Conservation (phyloP, 2,113 vertebrate species). For the Odontophorus gujanensis region DNA sequence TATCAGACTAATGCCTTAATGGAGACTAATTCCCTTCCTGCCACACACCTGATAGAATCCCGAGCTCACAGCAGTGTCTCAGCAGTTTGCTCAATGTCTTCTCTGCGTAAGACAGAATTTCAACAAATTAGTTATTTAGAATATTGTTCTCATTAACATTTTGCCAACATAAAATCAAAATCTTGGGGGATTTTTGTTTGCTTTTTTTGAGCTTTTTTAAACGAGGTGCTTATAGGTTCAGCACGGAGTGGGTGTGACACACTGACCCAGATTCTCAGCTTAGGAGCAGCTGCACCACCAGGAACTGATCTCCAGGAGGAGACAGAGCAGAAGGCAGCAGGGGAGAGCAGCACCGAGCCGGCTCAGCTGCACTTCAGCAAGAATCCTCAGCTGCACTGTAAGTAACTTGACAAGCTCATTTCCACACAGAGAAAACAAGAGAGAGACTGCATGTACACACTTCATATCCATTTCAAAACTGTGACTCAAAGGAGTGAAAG, state of each 20-base stretch:
- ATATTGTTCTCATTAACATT: no score
- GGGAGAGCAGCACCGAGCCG: not conserved
- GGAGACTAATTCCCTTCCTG: not conserved
- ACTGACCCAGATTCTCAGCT: conserved; percentile 55
- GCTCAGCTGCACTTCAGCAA: accelerated
- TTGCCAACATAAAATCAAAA: not conserved
- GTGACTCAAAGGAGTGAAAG: not conserved
- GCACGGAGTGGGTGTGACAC: conserved; percentile 21
- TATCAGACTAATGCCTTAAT: not conserved
- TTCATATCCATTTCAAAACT: accelerated
- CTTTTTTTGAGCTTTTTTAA: not conserved
- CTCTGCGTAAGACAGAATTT: accelerated
- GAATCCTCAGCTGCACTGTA: not conserved
- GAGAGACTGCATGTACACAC: accelerated
- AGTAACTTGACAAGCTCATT: accelerated
- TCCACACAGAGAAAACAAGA: not conserved
- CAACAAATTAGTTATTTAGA: not conserved
- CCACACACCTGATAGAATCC: not conserved
- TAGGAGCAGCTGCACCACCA: not conserved
- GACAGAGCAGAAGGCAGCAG: not conserved
- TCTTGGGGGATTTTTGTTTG: not conserved
- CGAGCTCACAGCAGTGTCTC: not conserved
- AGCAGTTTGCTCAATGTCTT: not conserved
- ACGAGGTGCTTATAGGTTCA: not conserved
- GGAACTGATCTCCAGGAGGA: not conserved